phyloP scores from a whole-genome alignment of 2,113 vertebrate genomes.

The Diphyllodes magnificus region DNA sequence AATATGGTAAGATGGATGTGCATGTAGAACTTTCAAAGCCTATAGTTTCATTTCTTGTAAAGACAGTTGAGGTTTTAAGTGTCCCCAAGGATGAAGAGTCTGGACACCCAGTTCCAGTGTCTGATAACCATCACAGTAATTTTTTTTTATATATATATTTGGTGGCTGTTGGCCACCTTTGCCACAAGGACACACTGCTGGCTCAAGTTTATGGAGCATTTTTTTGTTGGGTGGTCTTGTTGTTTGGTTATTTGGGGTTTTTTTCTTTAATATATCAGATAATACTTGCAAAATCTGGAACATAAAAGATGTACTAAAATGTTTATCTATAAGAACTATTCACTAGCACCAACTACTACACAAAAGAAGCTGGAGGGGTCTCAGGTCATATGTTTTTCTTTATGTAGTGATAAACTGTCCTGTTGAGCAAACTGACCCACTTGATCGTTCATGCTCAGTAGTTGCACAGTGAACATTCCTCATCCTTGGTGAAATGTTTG shows the following conservation, averaged over 20 bases:
- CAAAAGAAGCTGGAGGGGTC: neutral
- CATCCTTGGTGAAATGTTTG: neutral
- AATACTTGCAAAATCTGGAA: neutral
- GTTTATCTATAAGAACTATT: neutral
- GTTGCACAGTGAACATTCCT: neutral
- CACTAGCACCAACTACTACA: neutral
- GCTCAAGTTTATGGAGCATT: fast-evolving
- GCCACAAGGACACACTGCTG: neutral
- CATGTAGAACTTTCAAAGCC: neutral
- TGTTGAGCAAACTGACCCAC: neutral
- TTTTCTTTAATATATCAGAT: neutral
- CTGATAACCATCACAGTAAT: neutral
- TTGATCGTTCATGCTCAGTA: neutral
- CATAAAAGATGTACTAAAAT: neutral
- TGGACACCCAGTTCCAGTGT: neutral
- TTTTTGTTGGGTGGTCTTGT: neutral
- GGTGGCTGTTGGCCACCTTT: neutral
- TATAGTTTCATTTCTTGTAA: neutral
- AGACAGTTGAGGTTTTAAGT: neutral
- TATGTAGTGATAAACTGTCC: neutral
- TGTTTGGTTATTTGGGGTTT: neutral
- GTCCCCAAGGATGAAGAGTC: neutral
- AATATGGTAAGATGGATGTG: neutral
- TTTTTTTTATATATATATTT: neutral
- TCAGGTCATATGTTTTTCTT: neutral